Base-by-base conservation (phyloP, 2,888 invertebrate genomes). In the Nomada goodeniana region DNA sequence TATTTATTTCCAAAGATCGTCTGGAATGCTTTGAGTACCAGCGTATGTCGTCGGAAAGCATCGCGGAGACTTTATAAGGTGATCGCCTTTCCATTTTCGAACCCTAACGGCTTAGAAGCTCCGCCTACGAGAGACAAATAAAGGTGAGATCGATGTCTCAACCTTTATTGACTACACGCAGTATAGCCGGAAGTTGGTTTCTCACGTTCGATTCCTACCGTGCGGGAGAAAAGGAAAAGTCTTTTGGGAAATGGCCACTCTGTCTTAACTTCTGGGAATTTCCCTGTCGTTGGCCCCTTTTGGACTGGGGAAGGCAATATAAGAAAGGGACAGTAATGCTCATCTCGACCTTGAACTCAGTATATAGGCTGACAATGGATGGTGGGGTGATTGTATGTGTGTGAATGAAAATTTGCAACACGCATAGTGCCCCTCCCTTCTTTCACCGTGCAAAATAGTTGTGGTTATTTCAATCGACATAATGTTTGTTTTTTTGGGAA, bases 41-140 rank as follows among this genome's bases (percentile, higher is more conserved):
- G 57, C 11, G 42, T 60, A 68, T 20, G 20, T 67, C 70, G n/a
- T 29, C 1, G 72, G 64, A 64, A 69, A 55, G 29, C 20, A 84
- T 36, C 72, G 7, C 59, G 36, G 50, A 26, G 42, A 53, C 59
- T 29, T 61, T 50, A 72, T 65, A 69, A 42, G 53, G 70, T 52
- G 59, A 75, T 76, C 42, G 70, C 61, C 64, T 29, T 73, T 20
- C 47, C 52, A 72, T 73, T 79, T 42, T 61, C 53, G 2, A 60
- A 18, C 20, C 59, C 59, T 50, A 53, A 71, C 65, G 26, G 65
- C 68, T n/a, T 47, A 63, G 53, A 78, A 36, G 76, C 74, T 69
- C 52, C 52, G 78, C 69, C 61, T 60, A 67, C 61, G 74, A 74
- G 74, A 74, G 60, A 68, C 78, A 85, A 86, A 84, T 83, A 83